Evolutionary conservation across 2,797 vertebrate species (phyloP).

Genomic region (Coregonus suidteri): DNA sequence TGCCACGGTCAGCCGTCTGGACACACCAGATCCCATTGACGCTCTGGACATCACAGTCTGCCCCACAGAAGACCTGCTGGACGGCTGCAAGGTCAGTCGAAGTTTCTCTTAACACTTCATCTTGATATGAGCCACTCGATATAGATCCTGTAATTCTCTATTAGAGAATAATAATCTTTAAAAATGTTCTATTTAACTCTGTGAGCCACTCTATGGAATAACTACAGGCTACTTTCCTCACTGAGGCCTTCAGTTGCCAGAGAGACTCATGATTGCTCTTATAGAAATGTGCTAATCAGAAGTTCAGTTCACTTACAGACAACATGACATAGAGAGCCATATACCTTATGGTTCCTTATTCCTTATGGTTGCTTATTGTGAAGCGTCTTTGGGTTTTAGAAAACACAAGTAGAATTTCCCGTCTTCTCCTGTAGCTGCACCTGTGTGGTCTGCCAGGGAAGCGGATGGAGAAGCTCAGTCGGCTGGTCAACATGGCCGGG

Average conservation of each 20-base stretch:
- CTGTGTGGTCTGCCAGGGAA: slow-evolving; percentile 88
- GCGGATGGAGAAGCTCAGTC: slow-evolving; percentile 89
- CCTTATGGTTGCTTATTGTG: not conserved
- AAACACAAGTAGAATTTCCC: slow-evolving; percentile 5
- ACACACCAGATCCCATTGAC: slow-evolving; percentile 81
- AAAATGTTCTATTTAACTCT: no score
- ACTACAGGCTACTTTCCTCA: not conserved
- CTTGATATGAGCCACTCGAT: not conserved
- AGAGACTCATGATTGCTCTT: no score
- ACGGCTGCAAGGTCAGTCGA: slow-evolving; percentile 89
- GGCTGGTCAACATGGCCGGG: slow-evolving; percentile 88
- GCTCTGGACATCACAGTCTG: slow-evolving; percentile 84
- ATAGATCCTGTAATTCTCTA: not conserved
- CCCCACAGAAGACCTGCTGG: slow-evolving; percentile 87
- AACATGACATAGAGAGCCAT: no score
- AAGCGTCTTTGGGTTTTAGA: not conserved
- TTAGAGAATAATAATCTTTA: not conserved
- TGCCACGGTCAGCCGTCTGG: slow-evolving; percentile 75
- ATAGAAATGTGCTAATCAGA: no score
- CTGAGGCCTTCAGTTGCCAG: not conserved
- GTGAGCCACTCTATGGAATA: not conserved
- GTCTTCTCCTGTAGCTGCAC: slow-evolving; percentile 78
- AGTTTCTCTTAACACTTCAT: not conserved
- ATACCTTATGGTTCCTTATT: not conserved
- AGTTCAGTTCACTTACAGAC: no score